Evolutionary conservation across 2,797 vertebrate genomes (phyloP).

Genomic region (Alectoris magna): DNA sequence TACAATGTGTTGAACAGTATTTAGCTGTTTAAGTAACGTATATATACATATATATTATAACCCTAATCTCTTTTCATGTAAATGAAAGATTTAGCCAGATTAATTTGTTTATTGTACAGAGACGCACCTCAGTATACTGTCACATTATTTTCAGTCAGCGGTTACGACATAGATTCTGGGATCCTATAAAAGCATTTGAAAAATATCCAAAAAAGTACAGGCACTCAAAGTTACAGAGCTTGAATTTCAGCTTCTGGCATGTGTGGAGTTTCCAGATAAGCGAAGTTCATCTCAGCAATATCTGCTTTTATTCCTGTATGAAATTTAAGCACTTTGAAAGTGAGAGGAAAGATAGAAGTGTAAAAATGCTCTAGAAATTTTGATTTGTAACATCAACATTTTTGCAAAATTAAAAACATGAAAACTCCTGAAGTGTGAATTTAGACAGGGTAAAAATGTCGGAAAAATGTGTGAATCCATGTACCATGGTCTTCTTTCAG

Average conservation of each 20-base stretch:
- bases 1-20: slow-evolving; percentile 21
- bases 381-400: not conserved
- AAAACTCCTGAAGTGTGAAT: not conserved
- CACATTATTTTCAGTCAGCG: slow-evolving; percentile 39
- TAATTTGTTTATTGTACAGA: slow-evolving; percentile 59
- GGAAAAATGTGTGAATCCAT: not conserved
- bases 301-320: slow-evolving; percentile 30
- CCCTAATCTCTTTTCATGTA: slow-evolving; percentile 10
- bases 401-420: not conserved
- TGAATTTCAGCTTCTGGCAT: slow-evolving; percentile 34
- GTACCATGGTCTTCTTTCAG: not conserved
- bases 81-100: slow-evolving; percentile 50
- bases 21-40: slow-evolving; percentile 61
- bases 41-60: not conserved
- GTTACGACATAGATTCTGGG: slow-evolving; percentile 40
- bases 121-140: slow-evolving; percentile 33
- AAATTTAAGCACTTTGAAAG: slow-evolving; percentile 19
- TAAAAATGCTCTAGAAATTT: not conserved
- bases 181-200: slow-evolving; percentile 25
- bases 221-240: slow-evolving; percentile 36
- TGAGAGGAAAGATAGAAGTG: not conserved
- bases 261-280: slow-evolving; percentile 1
- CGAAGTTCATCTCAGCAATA: not conserved
- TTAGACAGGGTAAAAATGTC: not conserved
- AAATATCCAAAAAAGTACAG: slow-evolving; percentile 10